A percentile compares a stretch with the other conserved stretches of the same genome.
Evolutionary conservation across 2,113 vertebrate genomes (phyloP).

Genomic region (Anseranas semipalmata): DNA sequence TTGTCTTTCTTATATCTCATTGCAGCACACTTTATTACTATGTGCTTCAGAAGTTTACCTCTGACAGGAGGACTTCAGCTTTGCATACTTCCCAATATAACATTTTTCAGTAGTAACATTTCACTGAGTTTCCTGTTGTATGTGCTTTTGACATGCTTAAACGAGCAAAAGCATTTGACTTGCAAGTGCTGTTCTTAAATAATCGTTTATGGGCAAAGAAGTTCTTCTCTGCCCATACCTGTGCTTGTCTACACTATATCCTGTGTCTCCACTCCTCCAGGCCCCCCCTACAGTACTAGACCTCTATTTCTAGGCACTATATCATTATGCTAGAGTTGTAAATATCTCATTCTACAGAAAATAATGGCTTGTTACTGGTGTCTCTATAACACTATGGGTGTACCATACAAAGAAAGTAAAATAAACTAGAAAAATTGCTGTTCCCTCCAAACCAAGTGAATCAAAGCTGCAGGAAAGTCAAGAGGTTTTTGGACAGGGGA

Average conservation of each 20-base stretch:
- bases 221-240: background rate
- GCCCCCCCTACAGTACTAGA: background rate
- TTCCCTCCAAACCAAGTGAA: background rate
- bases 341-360: background rate
- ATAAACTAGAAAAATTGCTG: background rate
- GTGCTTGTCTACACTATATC: background rate
- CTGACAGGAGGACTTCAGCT: background rate
- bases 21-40: background rate
- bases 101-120: background rate
- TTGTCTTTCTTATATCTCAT: background rate
- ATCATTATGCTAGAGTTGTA: background rate
- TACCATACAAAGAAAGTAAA: background rate
- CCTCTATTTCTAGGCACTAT: background rate
- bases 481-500: background rate
- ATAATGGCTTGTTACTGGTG: background rate
- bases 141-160: background rate
- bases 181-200: background rate
- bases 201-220: background rate
- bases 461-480: background rate
- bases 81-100: fast-evolving
- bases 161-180: background rate
- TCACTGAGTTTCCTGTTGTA: background rate
- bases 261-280: background rate
- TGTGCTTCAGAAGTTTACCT: background rate
- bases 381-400: background rate